Evolutionary conservation across 2,888 invertebrate genomes (phyloP).

Genomic region (Chrysotoxum bicinctum): DNA sequence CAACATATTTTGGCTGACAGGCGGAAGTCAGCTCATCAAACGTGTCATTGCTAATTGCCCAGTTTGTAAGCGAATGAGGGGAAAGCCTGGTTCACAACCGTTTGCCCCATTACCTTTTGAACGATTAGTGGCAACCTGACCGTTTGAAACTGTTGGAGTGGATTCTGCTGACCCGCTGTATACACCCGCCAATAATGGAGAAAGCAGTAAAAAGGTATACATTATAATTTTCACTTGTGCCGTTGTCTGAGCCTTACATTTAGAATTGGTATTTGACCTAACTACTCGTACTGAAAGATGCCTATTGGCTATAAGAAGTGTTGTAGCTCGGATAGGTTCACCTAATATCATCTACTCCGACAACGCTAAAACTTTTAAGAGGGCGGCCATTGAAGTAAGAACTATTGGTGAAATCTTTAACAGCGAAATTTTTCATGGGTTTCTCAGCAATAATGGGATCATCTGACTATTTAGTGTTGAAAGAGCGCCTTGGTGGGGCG

Average conservation of each 20-base stretch:
- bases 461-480: neutral
- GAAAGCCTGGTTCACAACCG: too few relatives aligned
- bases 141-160: too few relatives aligned
- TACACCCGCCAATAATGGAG: too few relatives aligned
- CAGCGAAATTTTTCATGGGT: neutral
- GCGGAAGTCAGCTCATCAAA: neutral
- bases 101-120: too few relatives aligned
- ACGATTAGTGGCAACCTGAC: too few relatives aligned
- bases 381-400: too few relatives aligned
- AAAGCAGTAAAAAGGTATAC: too few relatives aligned
- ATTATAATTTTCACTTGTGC: neutral
- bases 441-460: neutral
- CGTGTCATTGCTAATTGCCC: neutral
- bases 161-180: too few relatives aligned
- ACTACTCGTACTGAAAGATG: conserved; percentile 7
- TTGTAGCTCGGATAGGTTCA: too few relatives aligned
- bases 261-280: neutral
- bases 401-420: neutral
- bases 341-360: too few relatives aligned
- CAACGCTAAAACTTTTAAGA: too few relatives aligned
- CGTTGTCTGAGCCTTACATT: neutral
- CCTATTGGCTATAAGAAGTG: neutral
- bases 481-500: conserved; percentile 9
- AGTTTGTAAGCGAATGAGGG: too few relatives aligned
- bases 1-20: conserved; percentile 21